phyloP scores from a whole-genome alignment of 2,113 vertebrate genomes.

The Micronycteris hirsuta region DNA sequence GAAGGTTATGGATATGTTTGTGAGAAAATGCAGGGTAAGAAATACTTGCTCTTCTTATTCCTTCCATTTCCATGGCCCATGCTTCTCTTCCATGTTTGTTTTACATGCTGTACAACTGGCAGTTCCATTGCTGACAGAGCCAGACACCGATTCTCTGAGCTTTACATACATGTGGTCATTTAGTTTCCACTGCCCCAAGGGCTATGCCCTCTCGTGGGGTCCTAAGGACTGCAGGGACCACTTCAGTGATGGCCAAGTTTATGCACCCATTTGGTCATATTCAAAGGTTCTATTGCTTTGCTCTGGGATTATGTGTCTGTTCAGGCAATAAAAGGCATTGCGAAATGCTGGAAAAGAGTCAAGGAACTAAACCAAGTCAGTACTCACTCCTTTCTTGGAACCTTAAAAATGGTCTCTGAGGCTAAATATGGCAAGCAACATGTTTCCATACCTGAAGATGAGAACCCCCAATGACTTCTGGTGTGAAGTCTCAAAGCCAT shows the following conservation, averaged over 20 bases:
- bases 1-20: slow-evolving; percentile 91
- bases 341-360: background rate
- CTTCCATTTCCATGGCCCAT: background rate
- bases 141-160: background rate
- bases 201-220: background rate
- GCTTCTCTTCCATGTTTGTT: slow-evolving; percentile 11
- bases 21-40: slow-evolving; percentile 91
- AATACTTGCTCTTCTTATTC: slow-evolving; percentile 54
- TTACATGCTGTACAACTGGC: background rate
- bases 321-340: background rate
- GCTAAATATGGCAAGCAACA: background rate
- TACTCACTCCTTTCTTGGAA: background rate
- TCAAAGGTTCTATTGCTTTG: background rate
- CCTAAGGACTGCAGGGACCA: background rate
- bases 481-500: background rate
- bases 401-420: background rate
- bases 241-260: background rate
- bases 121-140: background rate
- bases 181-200: background rate
- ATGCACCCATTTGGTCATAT: background rate
- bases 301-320: background rate
- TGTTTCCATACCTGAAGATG: background rate
- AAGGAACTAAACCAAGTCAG: slow-evolving; percentile 14
- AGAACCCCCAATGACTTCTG: background rate
- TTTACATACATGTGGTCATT: background rate